A percentile compares a stretch with the other conserved stretches of the same genome.
Evolutionary conservation across 2,797 vertebrate genomes (phyloP).

Genomic region (Myotis planiceps): DNA sequence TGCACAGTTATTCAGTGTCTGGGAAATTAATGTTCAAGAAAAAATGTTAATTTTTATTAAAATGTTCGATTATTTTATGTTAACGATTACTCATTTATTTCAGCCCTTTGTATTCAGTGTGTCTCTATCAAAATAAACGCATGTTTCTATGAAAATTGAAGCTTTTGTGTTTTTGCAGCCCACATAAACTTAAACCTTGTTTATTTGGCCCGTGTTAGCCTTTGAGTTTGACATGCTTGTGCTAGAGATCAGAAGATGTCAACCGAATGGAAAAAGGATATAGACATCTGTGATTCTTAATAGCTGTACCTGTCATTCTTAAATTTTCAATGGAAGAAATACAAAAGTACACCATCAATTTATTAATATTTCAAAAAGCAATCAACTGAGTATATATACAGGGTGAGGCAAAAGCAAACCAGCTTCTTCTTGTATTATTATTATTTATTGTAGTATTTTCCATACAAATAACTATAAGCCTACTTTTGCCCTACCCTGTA

Average conservation of each 20-base stretch:
- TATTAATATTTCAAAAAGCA: conserved; percentile 3
- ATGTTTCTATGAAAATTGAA: too few relatives aligned
- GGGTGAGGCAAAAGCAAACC: neutral
- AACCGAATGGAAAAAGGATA: neutral
- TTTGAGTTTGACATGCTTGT: too few relatives aligned
- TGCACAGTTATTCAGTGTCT: too few relatives aligned
- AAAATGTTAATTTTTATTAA: too few relatives aligned
- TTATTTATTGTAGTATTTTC: neutral
- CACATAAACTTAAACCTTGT: too few relatives aligned
- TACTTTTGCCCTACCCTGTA: neutral
- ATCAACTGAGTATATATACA: neutral
- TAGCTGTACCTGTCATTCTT: neutral
- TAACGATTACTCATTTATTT: too few relatives aligned
- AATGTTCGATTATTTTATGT: too few relatives aligned
- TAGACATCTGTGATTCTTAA: neutral
- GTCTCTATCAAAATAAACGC: too few relatives aligned
- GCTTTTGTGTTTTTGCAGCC: too few relatives aligned
- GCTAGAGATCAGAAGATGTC: neutral
- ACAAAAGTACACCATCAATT: neutral
- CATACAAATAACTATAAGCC: neutral
- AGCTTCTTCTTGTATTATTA: neutral
- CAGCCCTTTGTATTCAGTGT: too few relatives aligned
- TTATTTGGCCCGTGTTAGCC: too few relatives aligned
- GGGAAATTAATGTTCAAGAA: too few relatives aligned
- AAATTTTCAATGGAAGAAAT: neutral